A percentile compares a stretch with the other conserved stretches of the same genome.
phyloP scores from a whole-genome alignment of 2,888 invertebrate species.

The Drosophila anomalata region DNA sequence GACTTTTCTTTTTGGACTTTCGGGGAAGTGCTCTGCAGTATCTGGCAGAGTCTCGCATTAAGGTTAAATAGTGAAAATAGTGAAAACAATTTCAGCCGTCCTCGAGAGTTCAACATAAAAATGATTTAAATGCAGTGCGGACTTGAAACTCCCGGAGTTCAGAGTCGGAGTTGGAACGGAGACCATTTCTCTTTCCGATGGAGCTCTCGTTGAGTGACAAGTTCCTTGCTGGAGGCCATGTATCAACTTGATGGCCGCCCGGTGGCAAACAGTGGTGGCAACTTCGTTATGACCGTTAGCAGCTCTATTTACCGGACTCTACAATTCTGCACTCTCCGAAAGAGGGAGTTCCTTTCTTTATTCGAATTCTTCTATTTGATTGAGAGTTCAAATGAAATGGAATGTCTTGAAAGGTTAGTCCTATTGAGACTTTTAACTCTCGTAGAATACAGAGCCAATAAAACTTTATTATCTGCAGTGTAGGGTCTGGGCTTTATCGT shows the following conservation, averaged over 20 bases:
- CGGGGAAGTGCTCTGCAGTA: neutral
- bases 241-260: constrained; percentile 62
- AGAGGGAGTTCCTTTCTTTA: rapidly evolving
- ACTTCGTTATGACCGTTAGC: constrained; percentile 69
- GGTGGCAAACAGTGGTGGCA: constrained; percentile 41
- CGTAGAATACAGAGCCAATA: neutral
- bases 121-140: constrained; percentile 67
- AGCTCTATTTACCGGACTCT: constrained; percentile 45
- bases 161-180: neutral
- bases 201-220: constrained; percentile 53
- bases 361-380: neutral
- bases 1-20: neutral
- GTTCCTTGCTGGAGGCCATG: constrained; percentile 50
- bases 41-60: constrained; percentile 13
- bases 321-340: neutral
- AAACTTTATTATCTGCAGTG: neutral
- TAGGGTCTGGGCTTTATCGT: neutral
- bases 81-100: constrained; percentile 31
- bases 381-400: too few species aligned
- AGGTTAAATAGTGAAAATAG: constrained; percentile 26
- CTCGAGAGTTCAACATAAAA: constrained; percentile 54
- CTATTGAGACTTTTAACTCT: too few species aligned
- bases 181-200: constrained; percentile 8
- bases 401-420: too few species aligned
- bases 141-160: neutral